Conservation (phyloP, 2,113 vertebrate genomes). For the Cairina moschata region DNA sequence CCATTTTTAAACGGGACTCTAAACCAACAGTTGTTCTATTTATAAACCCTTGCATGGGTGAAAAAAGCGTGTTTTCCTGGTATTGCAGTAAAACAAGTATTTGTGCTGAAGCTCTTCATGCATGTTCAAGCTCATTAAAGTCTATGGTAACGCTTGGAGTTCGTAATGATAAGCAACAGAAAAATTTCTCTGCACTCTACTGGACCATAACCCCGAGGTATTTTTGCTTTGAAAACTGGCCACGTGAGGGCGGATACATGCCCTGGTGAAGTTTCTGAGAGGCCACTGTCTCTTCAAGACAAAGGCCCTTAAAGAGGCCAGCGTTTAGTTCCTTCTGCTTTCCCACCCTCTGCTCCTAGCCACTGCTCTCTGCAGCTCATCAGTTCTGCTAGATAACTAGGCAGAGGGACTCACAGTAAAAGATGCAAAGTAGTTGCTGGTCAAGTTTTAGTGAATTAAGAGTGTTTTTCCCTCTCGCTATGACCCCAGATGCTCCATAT, state of each 20-base stretch:
- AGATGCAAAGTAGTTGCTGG: not conserved
- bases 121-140: conserved; percentile 29
- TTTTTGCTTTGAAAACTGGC: conserved; percentile 23
- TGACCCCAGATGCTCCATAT: not conserved
- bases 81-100: conserved; percentile 34
- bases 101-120: conserved; percentile 13
- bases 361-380: not conserved
- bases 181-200: conserved; percentile 1
- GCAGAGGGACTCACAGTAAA: not conserved
- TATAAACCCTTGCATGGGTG: conserved; percentile 24
- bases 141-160: conserved; percentile 30
- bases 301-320: not conserved
- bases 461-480: not conserved
- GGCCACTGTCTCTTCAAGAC: conserved; percentile 29
- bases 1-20: not conserved
- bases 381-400: not conserved
- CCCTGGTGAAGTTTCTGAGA: conserved; percentile 8
- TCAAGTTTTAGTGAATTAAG: not conserved
- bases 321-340: conserved; percentile 23
- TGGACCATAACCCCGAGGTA: not conserved
- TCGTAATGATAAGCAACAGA: not conserved
- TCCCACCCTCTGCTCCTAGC: not conserved
- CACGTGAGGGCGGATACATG: conserved; percentile 5
- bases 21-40: conserved; percentile 49
- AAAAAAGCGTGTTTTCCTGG: conserved; percentile 17